Conservation (phyloP, 2,888 invertebrate genomes). For the Tetragonula carbonaria region DNA sequence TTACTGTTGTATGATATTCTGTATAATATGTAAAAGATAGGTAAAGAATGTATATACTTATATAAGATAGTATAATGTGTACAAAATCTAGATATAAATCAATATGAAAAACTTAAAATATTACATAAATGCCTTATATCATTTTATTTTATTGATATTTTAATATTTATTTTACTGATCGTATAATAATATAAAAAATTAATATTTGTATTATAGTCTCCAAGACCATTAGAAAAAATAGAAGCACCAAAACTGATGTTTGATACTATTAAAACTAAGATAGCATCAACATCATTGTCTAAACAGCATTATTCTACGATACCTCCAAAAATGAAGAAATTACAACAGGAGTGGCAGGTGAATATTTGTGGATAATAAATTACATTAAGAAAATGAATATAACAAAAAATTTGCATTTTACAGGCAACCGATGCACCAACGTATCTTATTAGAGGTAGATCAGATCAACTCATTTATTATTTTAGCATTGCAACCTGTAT, state of each 20-base stretch:
- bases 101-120: background rate
- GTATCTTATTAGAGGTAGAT: slow-evolving; percentile 63
- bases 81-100: background rate
- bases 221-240: slow-evolving; percentile 63
- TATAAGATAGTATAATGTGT: slow-evolving; percentile 27
- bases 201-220: slow-evolving; percentile 60
- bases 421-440: slow-evolving; percentile 61
- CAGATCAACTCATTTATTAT: slow-evolving; percentile 79
- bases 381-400: background rate
- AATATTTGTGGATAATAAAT: background rate
- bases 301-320: slow-evolving; percentile 26
- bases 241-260: slow-evolving; percentile 71
- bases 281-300: background rate
- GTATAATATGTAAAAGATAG: background rate
- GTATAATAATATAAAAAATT: background rate
- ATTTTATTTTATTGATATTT: background rate
- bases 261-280: slow-evolving; percentile 65
- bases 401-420: slow-evolving; percentile 67
- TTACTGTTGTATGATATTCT: background rate
- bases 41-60: slow-evolving; percentile 13
- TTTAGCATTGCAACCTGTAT: slow-evolving; percentile 73
- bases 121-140: background rate
- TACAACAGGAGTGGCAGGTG: slow-evolving; percentile 51
- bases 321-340: slow-evolving; percentile 19
- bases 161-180: background rate